Conservation (phyloP, 2,113 vertebrate species). For the Hyperopisus bebe region DNA sequence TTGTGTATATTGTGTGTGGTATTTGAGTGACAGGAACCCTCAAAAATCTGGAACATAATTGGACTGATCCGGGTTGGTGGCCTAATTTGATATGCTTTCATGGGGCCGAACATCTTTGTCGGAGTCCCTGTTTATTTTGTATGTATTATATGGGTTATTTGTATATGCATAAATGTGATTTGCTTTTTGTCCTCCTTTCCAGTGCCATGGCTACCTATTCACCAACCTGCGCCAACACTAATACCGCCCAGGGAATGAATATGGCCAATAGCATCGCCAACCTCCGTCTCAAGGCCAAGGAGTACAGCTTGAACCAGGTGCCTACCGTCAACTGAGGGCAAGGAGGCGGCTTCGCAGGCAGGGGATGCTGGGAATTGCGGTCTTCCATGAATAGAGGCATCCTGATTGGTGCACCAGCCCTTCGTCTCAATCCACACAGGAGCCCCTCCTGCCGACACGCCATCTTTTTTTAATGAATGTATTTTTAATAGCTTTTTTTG, state of each 20-base stretch:
- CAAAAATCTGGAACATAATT: background rate
- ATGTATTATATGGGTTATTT: background rate
- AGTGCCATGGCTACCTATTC: slow-evolving; percentile 82
- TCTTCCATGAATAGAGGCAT: background rate
- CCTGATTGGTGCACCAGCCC: background rate
- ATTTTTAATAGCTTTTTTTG: background rate
- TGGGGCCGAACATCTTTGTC: background rate
- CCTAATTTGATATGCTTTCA: background rate
- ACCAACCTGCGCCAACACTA: slow-evolving; percentile 71
- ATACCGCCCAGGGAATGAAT: slow-evolving; percentile 75
- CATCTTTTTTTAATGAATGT: slow-evolving; percentile 18
- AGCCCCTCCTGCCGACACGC: background rate
- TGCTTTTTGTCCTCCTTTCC: slow-evolving; percentile 30
- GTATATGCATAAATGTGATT: background rate
- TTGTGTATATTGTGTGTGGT: background rate
- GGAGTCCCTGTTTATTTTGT: background rate
- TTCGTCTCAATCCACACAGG: background rate
- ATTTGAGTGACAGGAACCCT: background rate
- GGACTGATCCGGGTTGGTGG: background rate
- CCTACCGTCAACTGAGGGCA: slow-evolving; percentile 77
- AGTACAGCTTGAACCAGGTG: slow-evolving; percentile 88
- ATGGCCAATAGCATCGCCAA: slow-evolving; percentile 91
- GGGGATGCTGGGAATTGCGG: background rate
- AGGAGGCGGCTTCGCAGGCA: background rate
- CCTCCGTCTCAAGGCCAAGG: slow-evolving; percentile 89